These are phyloP conservation scores for Acanthopagrus latus DNA, from an alignment of 2,797 vertebrate species.

Conservation along the genomic window DNA sequence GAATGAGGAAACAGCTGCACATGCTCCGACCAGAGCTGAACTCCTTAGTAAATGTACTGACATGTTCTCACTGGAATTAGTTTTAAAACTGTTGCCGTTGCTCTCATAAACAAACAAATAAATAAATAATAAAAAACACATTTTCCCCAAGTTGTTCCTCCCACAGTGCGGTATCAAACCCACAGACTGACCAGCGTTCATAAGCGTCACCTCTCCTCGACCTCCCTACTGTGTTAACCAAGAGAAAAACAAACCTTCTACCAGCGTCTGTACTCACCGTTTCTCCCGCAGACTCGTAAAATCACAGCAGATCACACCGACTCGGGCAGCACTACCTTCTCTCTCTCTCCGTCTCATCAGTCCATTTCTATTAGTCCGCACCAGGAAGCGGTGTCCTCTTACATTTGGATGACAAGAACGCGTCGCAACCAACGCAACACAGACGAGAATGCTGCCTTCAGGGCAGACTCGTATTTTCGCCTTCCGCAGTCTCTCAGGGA, in stretches of 20 bases:
- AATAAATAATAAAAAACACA: not conserved
- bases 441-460: conserved; percentile 56
- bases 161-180: not conserved
- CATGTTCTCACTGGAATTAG: rapidly evolving
- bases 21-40: not conserved
- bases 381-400: conserved; percentile 85
- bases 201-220: conserved; percentile 25
- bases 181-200: not conserved
- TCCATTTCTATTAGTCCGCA: conserved; percentile 48
- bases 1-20: conserved; percentile 60
- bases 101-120: not conserved
- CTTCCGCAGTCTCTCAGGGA: not conserved
- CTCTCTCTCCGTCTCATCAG: conserved; percentile 38
- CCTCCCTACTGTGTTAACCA: not conserved
- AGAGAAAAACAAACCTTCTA: not conserved
- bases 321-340: not conserved
- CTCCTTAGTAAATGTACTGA: not conserved
- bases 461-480: conserved; percentile 5
- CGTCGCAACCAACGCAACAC: conserved; percentile 63
- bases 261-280: not conserved
- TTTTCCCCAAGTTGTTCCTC: not conserved
- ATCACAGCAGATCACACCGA: not conserved
- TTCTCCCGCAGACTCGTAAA: not conserved
- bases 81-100: not conserved
- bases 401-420: conserved; percentile 64